Evolutionary conservation across 2,113 vertebrate genomes (phyloP).

Genomic region (Anguilla japonica): DNA sequence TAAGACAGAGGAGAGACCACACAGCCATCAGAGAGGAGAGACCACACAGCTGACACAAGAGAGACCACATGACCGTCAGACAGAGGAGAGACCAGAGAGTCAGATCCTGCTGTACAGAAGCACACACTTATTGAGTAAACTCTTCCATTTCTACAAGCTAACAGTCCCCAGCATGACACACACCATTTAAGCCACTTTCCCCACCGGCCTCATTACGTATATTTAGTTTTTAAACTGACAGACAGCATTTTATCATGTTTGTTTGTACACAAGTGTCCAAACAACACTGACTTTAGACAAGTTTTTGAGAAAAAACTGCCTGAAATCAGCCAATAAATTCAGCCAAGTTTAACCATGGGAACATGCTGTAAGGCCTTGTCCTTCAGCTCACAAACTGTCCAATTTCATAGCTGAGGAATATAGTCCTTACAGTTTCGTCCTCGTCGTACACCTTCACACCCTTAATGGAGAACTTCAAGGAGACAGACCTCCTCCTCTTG

Average conservation of each 20-base stretch:
- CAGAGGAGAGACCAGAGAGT: neutral
- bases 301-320: too few species aligned
- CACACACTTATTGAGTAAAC: too few species aligned
- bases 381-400: too few species aligned
- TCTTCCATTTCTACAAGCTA: too few species aligned
- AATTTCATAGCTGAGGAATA: too few species aligned
- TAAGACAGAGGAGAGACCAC: neutral
- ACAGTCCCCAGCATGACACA: too few species aligned
- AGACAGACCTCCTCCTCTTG: conserved; percentile 71
- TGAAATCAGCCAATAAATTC: too few species aligned
- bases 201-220: neutral
- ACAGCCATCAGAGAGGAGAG: neutral
- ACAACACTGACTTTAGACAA: too few species aligned
- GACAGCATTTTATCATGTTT: neutral
- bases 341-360: too few species aligned
- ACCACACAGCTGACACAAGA: neutral
- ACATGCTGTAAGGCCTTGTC: too few species aligned
- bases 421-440: conserved; percentile 76
- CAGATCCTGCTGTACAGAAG: neutral
- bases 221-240: neutral
- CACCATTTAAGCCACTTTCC: too few species aligned
- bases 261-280: neutral
- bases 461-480: conserved; percentile 85
- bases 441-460: conserved; percentile 89
- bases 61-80: neutral